These are phyloP conservation scores for Xenentodon cancila DNA, from an alignment of 2,797 vertebrate genomes.

Conservation along the genomic window DNA sequence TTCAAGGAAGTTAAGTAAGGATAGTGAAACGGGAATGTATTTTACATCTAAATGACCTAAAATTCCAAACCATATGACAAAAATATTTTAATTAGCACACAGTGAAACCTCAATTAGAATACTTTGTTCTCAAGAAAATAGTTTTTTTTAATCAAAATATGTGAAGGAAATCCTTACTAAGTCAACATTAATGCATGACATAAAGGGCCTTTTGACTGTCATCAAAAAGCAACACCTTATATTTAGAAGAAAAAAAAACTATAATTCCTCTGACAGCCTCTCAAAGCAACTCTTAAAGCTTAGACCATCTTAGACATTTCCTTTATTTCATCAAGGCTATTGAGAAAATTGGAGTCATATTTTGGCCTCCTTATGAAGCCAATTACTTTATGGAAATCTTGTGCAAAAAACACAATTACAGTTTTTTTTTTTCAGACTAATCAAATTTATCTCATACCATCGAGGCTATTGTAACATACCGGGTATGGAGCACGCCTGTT, in stretches of 20 bases:
- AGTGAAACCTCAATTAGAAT: conserved; percentile 1
- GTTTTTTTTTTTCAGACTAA: conserved; percentile 35
- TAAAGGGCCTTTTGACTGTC: conserved; percentile 13
- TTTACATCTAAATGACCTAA: conserved; percentile 21
- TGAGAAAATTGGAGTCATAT: conserved; percentile 73
- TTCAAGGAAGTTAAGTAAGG: background rate
- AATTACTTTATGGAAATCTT: conserved; percentile 75
- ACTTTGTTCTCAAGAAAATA: conserved; percentile 15
- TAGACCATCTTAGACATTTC: conserved; percentile 34
- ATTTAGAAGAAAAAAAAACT: conserved; percentile 25
- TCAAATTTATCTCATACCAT: conserved; percentile 53
- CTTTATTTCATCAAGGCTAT: conserved; percentile 69
- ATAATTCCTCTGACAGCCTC: conserved; percentile 28
- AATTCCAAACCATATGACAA: conserved; percentile 3
- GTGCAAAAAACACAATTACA: conserved; percentile 52
- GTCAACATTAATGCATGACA: conserved; percentile 26
- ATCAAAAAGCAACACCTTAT: conserved; percentile 33
- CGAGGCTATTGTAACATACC: conserved; percentile 61
- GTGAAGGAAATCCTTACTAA: conserved; percentile 24
- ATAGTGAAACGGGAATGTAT: conserved; percentile 6
- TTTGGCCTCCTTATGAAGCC: conserved; percentile 66
- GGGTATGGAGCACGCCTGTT: conserved; percentile 65
- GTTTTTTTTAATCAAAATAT: conserved; percentile 14
- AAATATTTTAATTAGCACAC: conserved; percentile 33
- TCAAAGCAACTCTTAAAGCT: conserved; percentile 46